Base-by-base conservation (phyloP, 2,113 vertebrate genomes). In the Halichoeres trimaculatus region DNA sequence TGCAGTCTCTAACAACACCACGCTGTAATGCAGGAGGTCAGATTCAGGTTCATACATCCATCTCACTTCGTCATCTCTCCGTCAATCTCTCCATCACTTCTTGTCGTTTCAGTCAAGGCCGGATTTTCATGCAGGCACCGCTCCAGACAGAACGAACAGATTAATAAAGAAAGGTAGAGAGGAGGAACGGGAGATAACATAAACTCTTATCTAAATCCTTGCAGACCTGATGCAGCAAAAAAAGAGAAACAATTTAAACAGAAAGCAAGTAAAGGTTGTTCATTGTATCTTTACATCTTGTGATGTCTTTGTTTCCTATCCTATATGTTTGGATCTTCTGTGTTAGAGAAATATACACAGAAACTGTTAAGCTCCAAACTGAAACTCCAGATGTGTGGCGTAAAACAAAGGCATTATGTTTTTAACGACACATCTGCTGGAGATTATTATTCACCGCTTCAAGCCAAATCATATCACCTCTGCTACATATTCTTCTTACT, bases 71-170 rank as follows among this genome's bases (percentile, higher is more conserved):
- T 53, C 41, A 20, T 61, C 51, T 43, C 48, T 50, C 20, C 43
- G 36, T 43, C 24, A 1, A 48, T 50, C 30, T 26, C 34, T 43
- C 35, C 43, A 10, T 51, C 48, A 22, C 16, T 40, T 12, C 22
- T 10, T 10, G 36, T 64, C 19, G 10, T 70, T 35, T 58, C 30
- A 43, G 41, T 43, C 41, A 43, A 43, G 41, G 41, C 14, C 41
- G 4, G 41, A 43, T 43, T 43, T 43, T 14, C 16, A 16, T 1
- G 13, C 13, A 2, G 14, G 16, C 41, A 10, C 40, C n/a, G 14
- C 56, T 70, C n/a, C 65, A 74, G 72, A 85, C 73, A 75, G 54
- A 77, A 61, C 51, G 65, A 57, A 79, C 60, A 80, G 73, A 85
- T 85, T 50, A 79, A 10, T 65, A 58, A 22, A 10, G 57, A 48